phyloP scores from a whole-genome alignment of 2,888 invertebrate genomes.

The Caenorhabditis imperialis region DNA sequence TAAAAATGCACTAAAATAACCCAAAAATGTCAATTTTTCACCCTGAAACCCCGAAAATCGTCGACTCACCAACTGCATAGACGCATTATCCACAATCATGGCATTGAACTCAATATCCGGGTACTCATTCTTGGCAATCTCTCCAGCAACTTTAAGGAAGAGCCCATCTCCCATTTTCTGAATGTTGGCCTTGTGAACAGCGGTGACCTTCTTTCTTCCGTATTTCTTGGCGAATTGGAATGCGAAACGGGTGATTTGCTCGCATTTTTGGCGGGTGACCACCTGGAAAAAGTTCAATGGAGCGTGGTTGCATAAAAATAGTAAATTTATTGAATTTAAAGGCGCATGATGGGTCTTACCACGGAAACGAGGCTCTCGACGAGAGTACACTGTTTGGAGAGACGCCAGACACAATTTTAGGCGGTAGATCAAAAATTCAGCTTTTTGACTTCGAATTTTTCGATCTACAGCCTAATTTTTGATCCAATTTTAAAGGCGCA shows the following conservation, averaged over 20 bases:
- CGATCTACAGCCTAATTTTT: too few relatives aligned
- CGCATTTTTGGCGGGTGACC: slow-evolving; percentile 84
- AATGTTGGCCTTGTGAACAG: slow-evolving; percentile 98
- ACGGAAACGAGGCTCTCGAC: too few relatives aligned
- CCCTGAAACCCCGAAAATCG: background rate
- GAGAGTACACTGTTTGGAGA: too few relatives aligned
- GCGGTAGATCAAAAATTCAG: too few relatives aligned
- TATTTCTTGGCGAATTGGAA: slow-evolving; percentile 91
- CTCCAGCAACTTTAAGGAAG: slow-evolving; percentile 85
- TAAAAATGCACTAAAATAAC: background rate
- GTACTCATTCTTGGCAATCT: slow-evolving; percentile 85
- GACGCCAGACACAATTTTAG: too few relatives aligned
- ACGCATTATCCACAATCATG: slow-evolving; percentile 94
- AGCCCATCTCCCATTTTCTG: slow-evolving; percentile 97
- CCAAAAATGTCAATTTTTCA: background rate
- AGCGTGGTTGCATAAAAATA: too few relatives aligned
- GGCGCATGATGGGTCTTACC: too few relatives aligned
- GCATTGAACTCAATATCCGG: slow-evolving; percentile 89
- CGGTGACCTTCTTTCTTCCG: slow-evolving; percentile 82
- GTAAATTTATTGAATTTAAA: too few relatives aligned
- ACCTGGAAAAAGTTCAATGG: too few relatives aligned
- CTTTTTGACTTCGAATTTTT: too few relatives aligned
- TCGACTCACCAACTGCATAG: slow-evolving; percentile 72
- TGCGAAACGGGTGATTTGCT: slow-evolving; percentile 91
- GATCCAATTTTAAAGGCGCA: too few relatives aligned